phyloP scores from a whole-genome alignment of 1,140 invertebrate genomes.

The Temnothorax nylanderi region DNA sequence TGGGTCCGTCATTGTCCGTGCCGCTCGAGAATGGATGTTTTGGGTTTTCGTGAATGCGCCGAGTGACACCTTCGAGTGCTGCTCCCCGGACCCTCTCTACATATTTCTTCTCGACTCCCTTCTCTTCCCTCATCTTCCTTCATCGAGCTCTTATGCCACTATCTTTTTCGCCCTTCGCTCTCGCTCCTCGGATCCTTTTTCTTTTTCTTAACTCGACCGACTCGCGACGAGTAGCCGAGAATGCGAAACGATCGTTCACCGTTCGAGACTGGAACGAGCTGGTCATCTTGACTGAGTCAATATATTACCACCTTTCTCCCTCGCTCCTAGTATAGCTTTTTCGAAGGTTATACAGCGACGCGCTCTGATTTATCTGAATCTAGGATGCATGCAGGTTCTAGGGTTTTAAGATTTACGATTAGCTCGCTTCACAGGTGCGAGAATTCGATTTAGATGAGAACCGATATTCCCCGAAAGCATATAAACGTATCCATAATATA shows the following conservation, averaged over 20 bases:
- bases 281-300: constrained; percentile 56
- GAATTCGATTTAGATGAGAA: constrained; percentile 24
- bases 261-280: constrained; percentile 61
- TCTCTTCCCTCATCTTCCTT: background rate
- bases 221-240: constrained; percentile 44
- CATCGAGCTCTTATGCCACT: background rate
- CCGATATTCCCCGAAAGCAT: background rate
- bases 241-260: constrained; percentile 41
- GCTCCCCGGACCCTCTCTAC: constrained; percentile 15
- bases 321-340: background rate
- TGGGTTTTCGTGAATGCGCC: constrained; percentile 74
- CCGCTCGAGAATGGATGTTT: constrained; percentile 71
- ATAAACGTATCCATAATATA: constrained; percentile 22
- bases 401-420: constrained; percentile 1
- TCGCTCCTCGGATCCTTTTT: constrained; percentile 44
- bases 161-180: background rate
- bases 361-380: constrained; percentile 64
- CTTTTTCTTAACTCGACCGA: constrained; percentile 24
- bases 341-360: constrained; percentile 3
- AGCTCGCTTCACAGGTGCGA: background rate
- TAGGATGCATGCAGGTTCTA: background rate
- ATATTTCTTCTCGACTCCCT: constrained; percentile 42
- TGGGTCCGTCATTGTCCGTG: constrained; percentile 67
- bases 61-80: constrained; percentile 72
- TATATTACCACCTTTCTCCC: constrained; percentile 67